Evolutionary conservation across 2,888 invertebrate species (phyloP).

Genomic region (Siphlonurus alternatus): DNA sequence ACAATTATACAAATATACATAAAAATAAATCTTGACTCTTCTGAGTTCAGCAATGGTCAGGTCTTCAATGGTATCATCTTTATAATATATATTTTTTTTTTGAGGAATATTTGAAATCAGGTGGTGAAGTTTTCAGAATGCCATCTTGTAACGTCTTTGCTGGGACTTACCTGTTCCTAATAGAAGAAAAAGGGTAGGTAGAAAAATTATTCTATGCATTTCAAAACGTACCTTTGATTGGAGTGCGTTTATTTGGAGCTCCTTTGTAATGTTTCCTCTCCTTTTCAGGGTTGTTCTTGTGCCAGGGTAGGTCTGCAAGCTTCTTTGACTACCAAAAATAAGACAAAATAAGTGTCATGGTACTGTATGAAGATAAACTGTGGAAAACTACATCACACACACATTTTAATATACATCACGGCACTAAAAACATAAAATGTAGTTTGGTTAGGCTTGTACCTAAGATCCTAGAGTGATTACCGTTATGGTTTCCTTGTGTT

Average conservation of each 20-base stretch:
- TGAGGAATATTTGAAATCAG: no score
- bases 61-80: no score
- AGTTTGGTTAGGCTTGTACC: no score
- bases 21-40: neutral
- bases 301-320: slow-evolving; percentile 59
- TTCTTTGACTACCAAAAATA: slow-evolving; percentile 32
- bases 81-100: no score
- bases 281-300: slow-evolving; percentile 36
- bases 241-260: slow-evolving; percentile 58
- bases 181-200: neutral
- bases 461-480: slow-evolving; percentile 15
- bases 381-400: no score
- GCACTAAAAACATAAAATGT: no score
- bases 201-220: neutral
- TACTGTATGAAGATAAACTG: no score
- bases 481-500: slow-evolving; percentile 44
- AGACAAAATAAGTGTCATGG: slow-evolving; percentile 14
- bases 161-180: neutral
- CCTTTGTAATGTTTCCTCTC: slow-evolving; percentile 40
- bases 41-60: no score
- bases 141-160: neutral
- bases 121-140: neutral
- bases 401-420: no score
- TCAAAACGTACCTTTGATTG: slow-evolving; percentile 48
- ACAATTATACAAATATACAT: neutral